Conservation (phyloP, 2,113 vertebrate genomes). For the Myanophis thanlyinensis region DNA sequence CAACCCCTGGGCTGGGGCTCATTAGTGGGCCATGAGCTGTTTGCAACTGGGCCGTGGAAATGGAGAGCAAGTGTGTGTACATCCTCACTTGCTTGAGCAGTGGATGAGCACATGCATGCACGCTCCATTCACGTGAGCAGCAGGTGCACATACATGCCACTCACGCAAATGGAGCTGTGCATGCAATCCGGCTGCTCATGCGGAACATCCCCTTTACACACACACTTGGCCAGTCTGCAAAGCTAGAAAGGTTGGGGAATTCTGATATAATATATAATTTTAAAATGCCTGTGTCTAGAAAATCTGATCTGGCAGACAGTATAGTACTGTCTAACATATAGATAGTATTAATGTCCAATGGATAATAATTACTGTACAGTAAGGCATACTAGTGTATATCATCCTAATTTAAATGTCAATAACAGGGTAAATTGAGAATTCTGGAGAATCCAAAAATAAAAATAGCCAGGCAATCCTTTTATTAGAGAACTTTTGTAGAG, state of each 20-base stretch:
- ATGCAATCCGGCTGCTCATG: background rate
- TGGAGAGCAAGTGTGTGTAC: no score
- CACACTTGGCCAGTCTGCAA: background rate
- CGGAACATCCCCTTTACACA: background rate
- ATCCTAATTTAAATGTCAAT: background rate
- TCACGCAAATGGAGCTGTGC: background rate
- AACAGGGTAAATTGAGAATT: background rate
- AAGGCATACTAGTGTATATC: background rate
- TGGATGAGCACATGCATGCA: no score
- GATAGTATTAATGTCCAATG: background rate
- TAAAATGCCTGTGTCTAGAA: background rate
- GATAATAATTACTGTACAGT: background rate
- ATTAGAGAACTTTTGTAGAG: background rate
- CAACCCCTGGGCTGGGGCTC: no score
- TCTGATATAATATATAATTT: background rate
- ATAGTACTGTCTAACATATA: background rate
- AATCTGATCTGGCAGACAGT: background rate
- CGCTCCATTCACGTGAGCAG: no score
- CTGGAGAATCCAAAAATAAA: background rate
- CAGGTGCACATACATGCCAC: background rate
- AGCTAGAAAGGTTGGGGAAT: background rate
- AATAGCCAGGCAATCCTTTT: background rate
- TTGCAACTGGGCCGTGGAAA: background rate
- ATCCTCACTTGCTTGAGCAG: background rate
- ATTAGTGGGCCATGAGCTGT: background rate